phyloP scores from a whole-genome alignment of 2,888 invertebrate species.

The Agrochola circellaris region DNA sequence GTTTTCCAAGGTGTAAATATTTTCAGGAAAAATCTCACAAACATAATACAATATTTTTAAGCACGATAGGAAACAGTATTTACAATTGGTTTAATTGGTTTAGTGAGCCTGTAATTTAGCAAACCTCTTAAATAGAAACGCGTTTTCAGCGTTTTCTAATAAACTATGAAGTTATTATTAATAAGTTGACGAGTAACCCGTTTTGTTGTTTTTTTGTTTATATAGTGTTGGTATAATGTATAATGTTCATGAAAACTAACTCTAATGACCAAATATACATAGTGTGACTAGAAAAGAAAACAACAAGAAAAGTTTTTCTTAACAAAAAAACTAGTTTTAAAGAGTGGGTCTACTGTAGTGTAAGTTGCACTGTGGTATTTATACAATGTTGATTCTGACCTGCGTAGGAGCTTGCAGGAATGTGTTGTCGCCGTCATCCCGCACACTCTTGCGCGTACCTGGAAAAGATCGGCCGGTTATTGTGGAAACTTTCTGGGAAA shows the following conservation, averaged over 20 bases:
- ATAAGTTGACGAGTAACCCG: too few species aligned
- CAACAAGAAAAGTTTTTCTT: neutral
- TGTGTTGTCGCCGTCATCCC: slow-evolving; percentile 84
- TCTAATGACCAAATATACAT: neutral
- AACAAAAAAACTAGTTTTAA: neutral
- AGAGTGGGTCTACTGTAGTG: slow-evolving; percentile 15
- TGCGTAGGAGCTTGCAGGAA: slow-evolving; percentile 86
- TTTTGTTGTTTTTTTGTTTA: too few species aligned
- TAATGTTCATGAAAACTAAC: neutral
- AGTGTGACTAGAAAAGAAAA: neutral
- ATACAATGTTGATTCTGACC: slow-evolving; percentile 71
- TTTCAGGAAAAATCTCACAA: slow-evolving; percentile 1
- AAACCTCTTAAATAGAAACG: neutral
- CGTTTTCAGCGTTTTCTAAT: neutral
- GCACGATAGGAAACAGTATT: neutral
- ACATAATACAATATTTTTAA: neutral
- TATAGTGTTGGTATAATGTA: too few species aligned
- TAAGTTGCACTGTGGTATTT: slow-evolving; percentile 45
- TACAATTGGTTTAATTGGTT: neutral
- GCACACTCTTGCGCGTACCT: slow-evolving; percentile 76
- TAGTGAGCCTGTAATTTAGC: neutral
- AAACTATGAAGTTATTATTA: neutral
- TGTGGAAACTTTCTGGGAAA: slow-evolving; percentile 48
- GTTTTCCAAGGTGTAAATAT: slow-evolving; percentile 5
- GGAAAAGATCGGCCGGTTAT: slow-evolving; percentile 61